Conservation (phyloP, 2,888 invertebrate genomes). For the Acleris emargana region DNA sequence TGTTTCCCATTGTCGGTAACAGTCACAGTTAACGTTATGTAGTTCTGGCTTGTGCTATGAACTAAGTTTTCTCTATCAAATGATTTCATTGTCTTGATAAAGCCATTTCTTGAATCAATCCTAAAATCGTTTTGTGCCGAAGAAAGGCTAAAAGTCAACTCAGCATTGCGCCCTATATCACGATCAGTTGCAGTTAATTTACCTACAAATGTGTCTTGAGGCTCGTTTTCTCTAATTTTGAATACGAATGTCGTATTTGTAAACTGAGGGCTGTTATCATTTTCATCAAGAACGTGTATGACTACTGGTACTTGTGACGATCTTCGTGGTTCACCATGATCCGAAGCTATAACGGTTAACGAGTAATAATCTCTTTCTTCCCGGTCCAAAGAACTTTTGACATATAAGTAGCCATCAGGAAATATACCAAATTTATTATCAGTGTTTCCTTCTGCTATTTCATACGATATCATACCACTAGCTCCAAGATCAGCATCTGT, state of each 20-base stretch:
- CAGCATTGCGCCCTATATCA: slow-evolving; percentile 96
- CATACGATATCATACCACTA: slow-evolving; percentile 91
- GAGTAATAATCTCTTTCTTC: slow-evolving; percentile 97
- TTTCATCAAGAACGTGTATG: slow-evolving; percentile 97
- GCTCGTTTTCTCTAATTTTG: slow-evolving; percentile 94
- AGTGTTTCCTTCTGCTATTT: slow-evolving; percentile 93
- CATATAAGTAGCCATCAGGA: slow-evolving; percentile 96
- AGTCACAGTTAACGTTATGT: slow-evolving; percentile 92
- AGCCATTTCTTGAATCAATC: slow-evolving; percentile 95
- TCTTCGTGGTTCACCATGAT: slow-evolving; percentile 90
- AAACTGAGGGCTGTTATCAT: slow-evolving; percentile 97
- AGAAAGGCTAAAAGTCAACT: slow-evolving; percentile 91
- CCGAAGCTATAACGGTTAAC: slow-evolving; percentile 91
- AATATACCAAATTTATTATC: slow-evolving; percentile 96
- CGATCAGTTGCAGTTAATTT: slow-evolving; percentile 94
- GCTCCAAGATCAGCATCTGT: slow-evolving; percentile 93
- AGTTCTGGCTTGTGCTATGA: slow-evolving; percentile 89
- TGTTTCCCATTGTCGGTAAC: slow-evolving; percentile 93
- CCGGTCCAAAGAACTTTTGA: slow-evolving; percentile 92
- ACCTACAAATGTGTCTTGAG: slow-evolving; percentile 95
- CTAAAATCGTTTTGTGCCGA: slow-evolving; percentile 91
- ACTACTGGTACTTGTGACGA: slow-evolving; percentile 95
- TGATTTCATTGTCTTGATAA: slow-evolving; percentile 91
- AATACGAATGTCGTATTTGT: slow-evolving; percentile 95
- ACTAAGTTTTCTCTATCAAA: slow-evolving; percentile 96